Percentiles rank a stretch among this genome's conserved stretches.
Evolutionary conservation across 2,113 vertebrate genomes (phyloP).

Genomic region (Polypterus senegalus): DNA sequence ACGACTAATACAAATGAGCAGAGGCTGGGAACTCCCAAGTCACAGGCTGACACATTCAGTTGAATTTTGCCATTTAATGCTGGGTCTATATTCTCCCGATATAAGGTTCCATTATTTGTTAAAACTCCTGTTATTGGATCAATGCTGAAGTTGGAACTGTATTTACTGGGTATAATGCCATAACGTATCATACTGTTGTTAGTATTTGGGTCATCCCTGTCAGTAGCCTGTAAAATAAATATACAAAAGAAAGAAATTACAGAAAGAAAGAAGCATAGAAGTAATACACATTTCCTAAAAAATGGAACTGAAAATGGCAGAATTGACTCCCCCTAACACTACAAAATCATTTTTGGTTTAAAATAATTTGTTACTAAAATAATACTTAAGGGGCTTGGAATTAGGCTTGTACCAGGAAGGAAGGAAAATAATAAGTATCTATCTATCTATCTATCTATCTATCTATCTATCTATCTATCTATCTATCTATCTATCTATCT

Average conservation of each 20-base stretch:
- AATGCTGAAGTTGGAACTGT: conserved; percentile 71
- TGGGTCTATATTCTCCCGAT: conserved; percentile 59
- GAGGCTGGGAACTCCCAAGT: conserved; percentile 43
- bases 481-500: too few relatives aligned
- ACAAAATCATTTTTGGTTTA: too few relatives aligned
- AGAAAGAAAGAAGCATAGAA: neutral
- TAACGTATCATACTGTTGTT: conserved; percentile 60
- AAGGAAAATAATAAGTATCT: too few relatives aligned
- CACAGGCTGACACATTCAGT: conserved; percentile 56
- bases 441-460: too few relatives aligned
- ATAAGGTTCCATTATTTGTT: conserved; percentile 42
- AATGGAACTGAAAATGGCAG: too few relatives aligned
- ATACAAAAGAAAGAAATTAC: neutral
- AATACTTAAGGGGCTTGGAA: too few relatives aligned
- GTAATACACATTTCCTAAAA: too few relatives aligned
- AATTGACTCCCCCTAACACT: too few relatives aligned
- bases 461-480: too few relatives aligned
- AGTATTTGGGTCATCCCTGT: conserved; percentile 53
- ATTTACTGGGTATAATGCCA: conserved; percentile 37
- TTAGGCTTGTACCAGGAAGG: too few relatives aligned
- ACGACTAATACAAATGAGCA: conserved; percentile 38
- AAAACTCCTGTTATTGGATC: conserved; percentile 39
- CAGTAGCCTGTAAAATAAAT: conserved; percentile 54
- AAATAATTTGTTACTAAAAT: too few relatives aligned
- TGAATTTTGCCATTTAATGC: conserved; percentile 43